These are phyloP conservation scores for Notamacropus eugenii DNA, from an alignment of 2,797 vertebrate genomes.

Conservation along the genomic window DNA sequence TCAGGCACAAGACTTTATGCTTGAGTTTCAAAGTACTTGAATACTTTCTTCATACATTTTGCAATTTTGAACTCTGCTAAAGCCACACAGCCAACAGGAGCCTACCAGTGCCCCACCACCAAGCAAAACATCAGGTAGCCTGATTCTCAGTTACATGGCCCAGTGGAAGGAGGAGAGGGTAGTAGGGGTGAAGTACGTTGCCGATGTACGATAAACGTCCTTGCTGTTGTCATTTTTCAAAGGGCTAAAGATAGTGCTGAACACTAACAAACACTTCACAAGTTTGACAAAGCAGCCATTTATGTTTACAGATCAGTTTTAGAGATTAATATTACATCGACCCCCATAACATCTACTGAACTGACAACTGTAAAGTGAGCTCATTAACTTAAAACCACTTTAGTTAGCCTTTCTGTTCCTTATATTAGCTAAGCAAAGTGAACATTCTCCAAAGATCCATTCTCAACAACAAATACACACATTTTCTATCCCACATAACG, in stretches of 20 bases:
- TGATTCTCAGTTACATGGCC: slow-evolving; percentile 70
- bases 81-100: slow-evolving; percentile 43
- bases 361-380: slow-evolving; percentile 40
- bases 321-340: background rate
- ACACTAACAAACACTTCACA: slow-evolving; percentile 58
- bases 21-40: slow-evolving; percentile 35
- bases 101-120: slow-evolving; percentile 61
- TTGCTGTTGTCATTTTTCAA: slow-evolving; percentile 55
- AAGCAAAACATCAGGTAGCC: slow-evolving; percentile 53
- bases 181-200: background rate
- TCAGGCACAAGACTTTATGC: slow-evolving; percentile 37
- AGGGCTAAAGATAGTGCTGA: slow-evolving; percentile 74
- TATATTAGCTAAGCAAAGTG: slow-evolving; percentile 53
- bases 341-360: slow-evolving; percentile 19
- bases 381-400: background rate
- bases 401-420: slow-evolving; percentile 30
- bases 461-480: background rate
- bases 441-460: background rate
- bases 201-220: slow-evolving; percentile 73
- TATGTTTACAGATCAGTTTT: slow-evolving; percentile 56
- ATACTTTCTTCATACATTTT: slow-evolving; percentile 18
- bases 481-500: background rate
- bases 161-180: slow-evolving; percentile 4
- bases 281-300: slow-evolving; percentile 54
- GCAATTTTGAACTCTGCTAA: slow-evolving; percentile 57